Base-by-base conservation (phyloP, 2,888 invertebrate genomes). In the Octonoba sinensis region DNA sequence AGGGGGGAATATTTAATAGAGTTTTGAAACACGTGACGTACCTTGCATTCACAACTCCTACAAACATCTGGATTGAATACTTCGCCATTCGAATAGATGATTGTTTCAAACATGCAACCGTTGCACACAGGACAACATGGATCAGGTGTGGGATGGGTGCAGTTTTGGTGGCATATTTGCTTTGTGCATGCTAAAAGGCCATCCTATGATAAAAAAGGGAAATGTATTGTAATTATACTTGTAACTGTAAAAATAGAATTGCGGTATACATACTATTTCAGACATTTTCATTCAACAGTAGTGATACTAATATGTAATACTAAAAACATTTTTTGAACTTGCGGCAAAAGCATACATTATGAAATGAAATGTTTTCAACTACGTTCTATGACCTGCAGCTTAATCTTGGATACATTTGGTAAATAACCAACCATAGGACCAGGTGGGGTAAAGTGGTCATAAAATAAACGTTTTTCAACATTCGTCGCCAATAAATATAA, bases 111-210 rank as follows among this genome's bases (percentile, higher is more conserved):
- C 16, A 75, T 22, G 24, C 83, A 83, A 11, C 46, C 46, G 18
- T 83, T 47, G 47, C 83, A 83, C 18, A 75, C 66, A 0, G 83
- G 79, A 18, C 83, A 83, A 20, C 83, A 83, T 24, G 74, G 66
- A 62, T 75, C 76, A 11, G 83, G 79, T 36, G 44, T 56, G 49
- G 83, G 83, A 75, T 83, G 77, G 6, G 83, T 60, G 59, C 83
- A 83, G 15, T 62, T 70, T 22, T 36, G 56, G 24, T 67, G 66
- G 27, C 83, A 83, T 20, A 72, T 51, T 54, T 77, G 64, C 13
- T 44, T 47, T 6, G 36, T 70, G 24, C 83, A 83, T 13, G 66
- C 64, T 18, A 70, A 36, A 18, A 59, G 69, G 12, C 73, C 59
- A 20, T 78, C 59, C 83, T 83, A 12, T n/a, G 44, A 64, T 27